Conservation (phyloP, 2,797 vertebrate species). For the Melanotaenia boesemani region DNA sequence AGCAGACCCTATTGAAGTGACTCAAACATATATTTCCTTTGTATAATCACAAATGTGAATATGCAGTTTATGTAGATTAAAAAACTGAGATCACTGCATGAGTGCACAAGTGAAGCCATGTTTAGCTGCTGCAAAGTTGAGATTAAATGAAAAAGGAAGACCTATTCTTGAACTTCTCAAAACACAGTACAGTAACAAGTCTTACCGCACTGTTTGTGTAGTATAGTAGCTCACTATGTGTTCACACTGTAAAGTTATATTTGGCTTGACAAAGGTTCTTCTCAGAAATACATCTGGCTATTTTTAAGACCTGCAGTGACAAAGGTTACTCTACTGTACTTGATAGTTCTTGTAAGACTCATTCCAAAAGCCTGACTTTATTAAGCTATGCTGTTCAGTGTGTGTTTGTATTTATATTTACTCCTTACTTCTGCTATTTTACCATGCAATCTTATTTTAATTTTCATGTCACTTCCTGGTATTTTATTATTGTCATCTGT, state of each 20-base stretch:
- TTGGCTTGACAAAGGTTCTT: slow-evolving; percentile 54
- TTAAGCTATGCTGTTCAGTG: not conserved
- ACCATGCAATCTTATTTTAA: not conserved
- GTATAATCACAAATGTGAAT: not conserved
- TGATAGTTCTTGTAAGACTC: not conserved
- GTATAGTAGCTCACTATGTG: slow-evolving; percentile 30
- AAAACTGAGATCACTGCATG: slow-evolving; percentile 17
- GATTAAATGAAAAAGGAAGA: slow-evolving; percentile 65
- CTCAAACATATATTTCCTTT: not conserved
- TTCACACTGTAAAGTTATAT: slow-evolving; percentile 59
- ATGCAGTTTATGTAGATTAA: slow-evolving; percentile 5
- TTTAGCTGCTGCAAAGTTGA: slow-evolving; percentile 57
- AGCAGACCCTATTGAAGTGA: not conserved
- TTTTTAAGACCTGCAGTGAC: slow-evolving; percentile 21
- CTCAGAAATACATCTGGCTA: slow-evolving; percentile 59
- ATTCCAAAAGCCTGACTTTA: not conserved
- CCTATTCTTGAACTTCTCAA: slow-evolving; percentile 80
- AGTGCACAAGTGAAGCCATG: slow-evolving; percentile 46
- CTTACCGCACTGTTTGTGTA: slow-evolving; percentile 40
- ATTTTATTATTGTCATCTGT: not conserved
- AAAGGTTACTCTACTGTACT: not conserved
- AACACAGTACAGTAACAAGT: slow-evolving; percentile 62
- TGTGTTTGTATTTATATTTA: not conserved
- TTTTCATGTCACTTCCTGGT: slow-evolving; percentile 4
- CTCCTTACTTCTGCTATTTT: not conserved